Evolutionary conservation across 2,113 vertebrate species (phyloP).

Genomic region (Empidonax alnorum): DNA sequence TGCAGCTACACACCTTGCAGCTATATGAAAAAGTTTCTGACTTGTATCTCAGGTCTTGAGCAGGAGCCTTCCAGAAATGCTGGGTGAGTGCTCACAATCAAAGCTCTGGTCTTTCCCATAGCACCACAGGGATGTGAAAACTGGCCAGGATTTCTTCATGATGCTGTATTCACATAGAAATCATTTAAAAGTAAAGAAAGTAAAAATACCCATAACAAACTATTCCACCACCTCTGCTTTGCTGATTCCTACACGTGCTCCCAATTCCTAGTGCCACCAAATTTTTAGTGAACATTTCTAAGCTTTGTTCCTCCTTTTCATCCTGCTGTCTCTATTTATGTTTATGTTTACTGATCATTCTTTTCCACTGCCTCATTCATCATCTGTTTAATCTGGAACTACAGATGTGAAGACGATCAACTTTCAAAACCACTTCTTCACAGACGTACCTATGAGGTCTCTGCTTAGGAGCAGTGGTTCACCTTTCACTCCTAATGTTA

Average conservation of each 20-base stretch:
- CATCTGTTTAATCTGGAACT: neutral
- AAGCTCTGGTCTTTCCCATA: neutral
- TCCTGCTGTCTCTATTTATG: neutral
- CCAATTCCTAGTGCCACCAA: neutral
- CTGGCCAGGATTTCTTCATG: neutral
- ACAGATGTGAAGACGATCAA: neutral
- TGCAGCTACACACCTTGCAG: neutral
- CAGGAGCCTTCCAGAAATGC: neutral
- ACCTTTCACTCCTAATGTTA: neutral
- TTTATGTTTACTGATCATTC: neutral
- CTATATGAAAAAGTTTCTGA: neutral
- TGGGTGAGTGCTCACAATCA: neutral
- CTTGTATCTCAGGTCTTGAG: neutral
- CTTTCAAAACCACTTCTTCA: neutral
- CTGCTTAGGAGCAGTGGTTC: neutral
- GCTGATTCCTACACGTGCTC: neutral
- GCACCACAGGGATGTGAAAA: neutral
- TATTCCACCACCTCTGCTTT: neutral
- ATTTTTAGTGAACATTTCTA: neutral
- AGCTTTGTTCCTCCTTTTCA: neutral
- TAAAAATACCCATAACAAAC: neutral
- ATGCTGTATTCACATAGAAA: neutral
- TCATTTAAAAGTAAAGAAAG: neutral
- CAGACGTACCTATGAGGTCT: neutral
- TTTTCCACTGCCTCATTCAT: neutral